A percentile compares a stretch with the other conserved stretches of the same genome.
phyloP scores from a whole-genome alignment of 2,888 invertebrate genomes.

The Tinea trinotella region DNA sequence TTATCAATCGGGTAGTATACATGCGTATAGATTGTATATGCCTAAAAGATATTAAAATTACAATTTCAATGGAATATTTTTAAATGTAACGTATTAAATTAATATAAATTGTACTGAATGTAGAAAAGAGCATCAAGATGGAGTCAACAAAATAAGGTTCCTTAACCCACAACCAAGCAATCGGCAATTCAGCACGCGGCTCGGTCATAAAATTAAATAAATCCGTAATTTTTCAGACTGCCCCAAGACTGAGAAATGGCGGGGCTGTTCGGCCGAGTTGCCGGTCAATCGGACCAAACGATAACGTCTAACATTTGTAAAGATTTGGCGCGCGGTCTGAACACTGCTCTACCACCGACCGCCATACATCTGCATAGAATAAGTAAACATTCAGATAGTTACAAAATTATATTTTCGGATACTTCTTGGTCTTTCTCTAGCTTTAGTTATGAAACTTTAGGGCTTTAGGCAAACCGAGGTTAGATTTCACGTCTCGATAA shows the following conservation, averaged over 20 bases:
- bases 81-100: slow-evolving; percentile 6
- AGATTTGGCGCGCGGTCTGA: slow-evolving; percentile 52
- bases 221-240: slow-evolving; percentile 68
- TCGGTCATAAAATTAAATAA: slow-evolving; percentile 69
- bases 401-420: no score
- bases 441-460: slow-evolving; percentile 21
- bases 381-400: slow-evolving; percentile 16
- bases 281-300: slow-evolving; percentile 65
- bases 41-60: no score
- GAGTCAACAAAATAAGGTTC: slow-evolving; percentile 26
- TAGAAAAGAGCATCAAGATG: slow-evolving; percentile 24
- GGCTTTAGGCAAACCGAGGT: no score
- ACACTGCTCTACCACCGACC: slow-evolving; percentile 44
- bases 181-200: slow-evolving; percentile 69
- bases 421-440: no score
- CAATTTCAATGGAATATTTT: not conserved
- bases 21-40: no score
- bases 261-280: slow-evolving; percentile 33
- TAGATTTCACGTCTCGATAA: no score
- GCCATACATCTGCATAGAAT: slow-evolving; percentile 49
- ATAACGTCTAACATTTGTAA: slow-evolving; percentile 70
- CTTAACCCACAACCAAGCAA: slow-evolving; percentile 34
- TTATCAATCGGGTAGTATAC: no score
- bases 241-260: slow-evolving; percentile 45
- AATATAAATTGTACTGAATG: no score